Conservation (phyloP, 30 jellyfish, hydroid and myxozoan genomes). For the Pelagia noctiluca region DNA sequence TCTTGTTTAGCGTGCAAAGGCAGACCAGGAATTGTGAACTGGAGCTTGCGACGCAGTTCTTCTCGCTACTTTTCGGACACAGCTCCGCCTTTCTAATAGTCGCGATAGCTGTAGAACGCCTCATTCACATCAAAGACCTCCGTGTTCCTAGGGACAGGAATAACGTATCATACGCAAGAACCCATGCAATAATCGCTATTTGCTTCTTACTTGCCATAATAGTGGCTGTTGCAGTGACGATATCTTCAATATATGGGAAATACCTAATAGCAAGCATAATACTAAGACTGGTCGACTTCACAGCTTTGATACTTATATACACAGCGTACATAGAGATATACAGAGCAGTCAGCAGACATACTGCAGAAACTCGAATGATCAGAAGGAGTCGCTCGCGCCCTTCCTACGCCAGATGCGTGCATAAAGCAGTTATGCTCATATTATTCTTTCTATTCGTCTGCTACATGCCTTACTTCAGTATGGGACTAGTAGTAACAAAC, state of each 20-base stretch:
- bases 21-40: conserved; percentile 27
- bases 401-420: conserved; percentile 63
- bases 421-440: conserved; percentile 58
- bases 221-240: conserved; percentile 23
- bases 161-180: conserved; percentile 42
- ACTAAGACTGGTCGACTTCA: conserved; percentile 31
- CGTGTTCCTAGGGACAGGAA: conserved; percentile 18
- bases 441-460: conserved; percentile 61
- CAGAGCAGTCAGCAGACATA: conserved; percentile 58
- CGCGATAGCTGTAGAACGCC: conserved; percentile 64
- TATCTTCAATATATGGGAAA: conserved; percentile 4
- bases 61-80: conserved; percentile 41
- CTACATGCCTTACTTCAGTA: conserved; percentile 56
- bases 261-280: conserved; percentile 35
- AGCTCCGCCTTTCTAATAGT: conserved; percentile 64
- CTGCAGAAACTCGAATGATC: conserved; percentile 34
- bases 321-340: conserved; percentile 64
- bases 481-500: conserved; percentile 37
- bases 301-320: conserved; percentile 37
- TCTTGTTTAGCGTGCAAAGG: conserved; percentile 9
- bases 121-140: conserved; percentile 39
- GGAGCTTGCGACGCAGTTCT: conserved; percentile 51
- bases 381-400: conserved; percentile 27
- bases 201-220: conserved; percentile 25
- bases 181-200: conserved; percentile 1